A percentile compares a stretch with the other conserved stretches of the same genome.
phyloP scores from a whole-genome alignment of 2,888 invertebrate species.

The Lepidonotus clava region DNA sequence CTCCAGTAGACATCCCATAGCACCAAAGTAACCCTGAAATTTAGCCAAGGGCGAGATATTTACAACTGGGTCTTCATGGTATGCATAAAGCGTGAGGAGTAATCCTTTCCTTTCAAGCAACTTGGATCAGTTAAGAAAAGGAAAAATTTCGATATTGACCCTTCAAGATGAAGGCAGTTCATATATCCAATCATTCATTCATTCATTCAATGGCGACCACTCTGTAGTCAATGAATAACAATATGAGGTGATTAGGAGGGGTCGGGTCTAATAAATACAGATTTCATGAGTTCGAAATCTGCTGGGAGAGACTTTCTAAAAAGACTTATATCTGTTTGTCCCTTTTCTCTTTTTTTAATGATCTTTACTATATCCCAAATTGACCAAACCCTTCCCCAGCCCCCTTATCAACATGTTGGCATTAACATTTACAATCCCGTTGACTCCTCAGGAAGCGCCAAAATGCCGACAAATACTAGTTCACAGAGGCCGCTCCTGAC shows the following conservation, averaged over 20 bases:
- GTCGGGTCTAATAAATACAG: too few relatives aligned
- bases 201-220: not conserved
- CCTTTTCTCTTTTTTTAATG: too few relatives aligned
- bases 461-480: too few relatives aligned
- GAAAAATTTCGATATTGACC: not conserved
- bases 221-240: too few relatives aligned
- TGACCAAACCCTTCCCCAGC: too few relatives aligned
- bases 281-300: too few relatives aligned
- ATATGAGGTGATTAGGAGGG: too few relatives aligned
- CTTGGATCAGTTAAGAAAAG: not conserved
- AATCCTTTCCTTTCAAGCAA: not conserved
- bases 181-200: not conserved
- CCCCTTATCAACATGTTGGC: too few relatives aligned
- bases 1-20: conserved; percentile 78
- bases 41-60: not conserved
- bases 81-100: not conserved
- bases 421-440: not conserved
- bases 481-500: too few relatives aligned
- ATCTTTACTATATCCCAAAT: too few relatives aligned
- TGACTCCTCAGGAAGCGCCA: not conserved
- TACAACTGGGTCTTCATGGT: not conserved
- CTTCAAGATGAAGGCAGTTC: not conserved
- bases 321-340: too few relatives aligned
- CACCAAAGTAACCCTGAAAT: conserved; percentile 80
- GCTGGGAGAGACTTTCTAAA: too few relatives aligned